These are phyloP conservation scores for Drosophila rufa DNA, from an alignment of 1,140 invertebrate species.

Conservation along the genomic window DNA sequence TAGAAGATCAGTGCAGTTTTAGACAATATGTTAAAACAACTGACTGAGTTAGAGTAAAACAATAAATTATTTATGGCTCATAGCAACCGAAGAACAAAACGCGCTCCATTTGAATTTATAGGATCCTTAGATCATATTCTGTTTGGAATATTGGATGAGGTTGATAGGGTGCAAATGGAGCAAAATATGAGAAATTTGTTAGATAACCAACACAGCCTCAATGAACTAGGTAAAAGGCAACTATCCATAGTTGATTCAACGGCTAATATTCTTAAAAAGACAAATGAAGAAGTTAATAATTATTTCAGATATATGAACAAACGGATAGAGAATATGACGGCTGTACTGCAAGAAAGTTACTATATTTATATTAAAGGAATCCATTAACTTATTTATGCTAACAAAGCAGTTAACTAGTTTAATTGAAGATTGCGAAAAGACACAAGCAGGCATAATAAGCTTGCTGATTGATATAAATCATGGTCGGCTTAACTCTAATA, in stretches of 20 bases:
- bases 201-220: background rate
- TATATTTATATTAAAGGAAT: background rate
- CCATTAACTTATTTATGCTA: background rate
- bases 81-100: too few relatives aligned
- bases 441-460: constrained; percentile 1
- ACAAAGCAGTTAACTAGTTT: background rate
- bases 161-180: too few relatives aligned
- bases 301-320: background rate
- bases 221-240: too few relatives aligned
- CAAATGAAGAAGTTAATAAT: background rate
- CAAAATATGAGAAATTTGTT: background rate
- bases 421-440: background rate
- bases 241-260: too few relatives aligned
- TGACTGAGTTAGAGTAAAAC: too few relatives aligned
- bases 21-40: too few relatives aligned
- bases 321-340: background rate
- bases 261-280: too few relatives aligned
- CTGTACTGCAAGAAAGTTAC: background rate
- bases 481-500: too few relatives aligned
- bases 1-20: too few relatives aligned
- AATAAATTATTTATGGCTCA: too few relatives aligned
- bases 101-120: background rate
- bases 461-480: background rate
- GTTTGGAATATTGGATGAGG: background rate
- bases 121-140: background rate